Evolutionary conservation across 2,888 invertebrate genomes (phyloP), one percentile per base, ranked within the genome.

Genomic region (Chouioia cunea): DNA sequence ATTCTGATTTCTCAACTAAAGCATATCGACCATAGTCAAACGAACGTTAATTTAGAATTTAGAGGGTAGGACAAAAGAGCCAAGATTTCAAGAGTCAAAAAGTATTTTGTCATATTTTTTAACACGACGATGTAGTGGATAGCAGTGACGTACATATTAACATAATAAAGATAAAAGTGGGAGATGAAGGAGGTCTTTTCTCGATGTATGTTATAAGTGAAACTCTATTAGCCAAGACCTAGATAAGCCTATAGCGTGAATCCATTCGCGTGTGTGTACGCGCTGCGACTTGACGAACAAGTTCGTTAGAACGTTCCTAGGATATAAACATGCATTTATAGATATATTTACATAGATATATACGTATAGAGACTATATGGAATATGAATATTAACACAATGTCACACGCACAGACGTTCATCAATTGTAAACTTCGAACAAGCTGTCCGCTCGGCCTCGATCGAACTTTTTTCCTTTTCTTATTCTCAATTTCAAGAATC

Each of bases 351-450:
- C 44, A 16, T 1, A 14, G 14, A 12, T 2, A 53, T 22, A 22
- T 16, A 53, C 12, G 10, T 67, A 59, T 44, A 46, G 8, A 67
- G 27, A n/a, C n/a, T 46, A 56, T 58, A 36, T 36, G 65, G 44
- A 70, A 66, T 52, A 63, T 53, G 43, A 1, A 10, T 36, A 36
- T 36, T 36, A n/a, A n/a, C n/a, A 18, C 60, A n/a, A 47, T 36
- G 53, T 57, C 44, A 46, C 47, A 57, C 63, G 71, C 71, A 69
- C 71, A 73, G 22, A 46, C n/a, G 50, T 63, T 59, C 64, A 73
- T 73, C 74, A 62, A 79, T 82, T 84, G 84, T 84, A 83, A 84
- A 82, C 81, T 81, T 80, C 79, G 77, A 75, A 65, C 80, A 80
- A 82, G 78, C 78, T 82, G 81, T 84, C 79, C 70, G 66, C 59